Conservation (phyloP, 2,113 vertebrate species). For the Protobothrops flavoviridis region DNA sequence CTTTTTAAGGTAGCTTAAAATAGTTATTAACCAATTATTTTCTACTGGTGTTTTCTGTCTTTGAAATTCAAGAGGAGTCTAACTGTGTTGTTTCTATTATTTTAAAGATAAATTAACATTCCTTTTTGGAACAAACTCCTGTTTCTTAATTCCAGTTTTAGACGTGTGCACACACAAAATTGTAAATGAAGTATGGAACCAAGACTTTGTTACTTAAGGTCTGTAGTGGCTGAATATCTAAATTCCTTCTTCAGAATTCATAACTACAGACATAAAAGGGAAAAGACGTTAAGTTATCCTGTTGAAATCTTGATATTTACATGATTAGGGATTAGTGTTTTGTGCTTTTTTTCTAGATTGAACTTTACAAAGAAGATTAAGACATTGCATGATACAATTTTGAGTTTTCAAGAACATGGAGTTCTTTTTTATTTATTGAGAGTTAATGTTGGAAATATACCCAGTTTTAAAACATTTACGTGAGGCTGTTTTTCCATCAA, state of each 20-base stretch:
- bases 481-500: neutral
- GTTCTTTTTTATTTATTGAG: neutral
- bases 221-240: neutral
- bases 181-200: neutral
- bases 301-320: neutral
- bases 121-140: neutral
- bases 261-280: too few relatives aligned
- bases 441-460: neutral
- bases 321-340: neutral
- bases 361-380: neutral
- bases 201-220: neutral
- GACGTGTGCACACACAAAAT: fast-evolving
- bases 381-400: neutral
- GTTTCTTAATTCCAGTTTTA: neutral
- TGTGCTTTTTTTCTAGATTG: neutral
- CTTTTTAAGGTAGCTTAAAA: neutral
- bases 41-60: neutral
- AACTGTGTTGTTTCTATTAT: fast-evolving
- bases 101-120: fast-evolving
- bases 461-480: neutral
- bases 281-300: neutral
- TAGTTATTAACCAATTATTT: fast-evolving
- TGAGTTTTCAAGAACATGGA: neutral
- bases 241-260: neutral
- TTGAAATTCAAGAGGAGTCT: neutral